Evolutionary conservation across 2,113 vertebrate species (phyloP).

Genomic region (Australoheros scitulus): DNA sequence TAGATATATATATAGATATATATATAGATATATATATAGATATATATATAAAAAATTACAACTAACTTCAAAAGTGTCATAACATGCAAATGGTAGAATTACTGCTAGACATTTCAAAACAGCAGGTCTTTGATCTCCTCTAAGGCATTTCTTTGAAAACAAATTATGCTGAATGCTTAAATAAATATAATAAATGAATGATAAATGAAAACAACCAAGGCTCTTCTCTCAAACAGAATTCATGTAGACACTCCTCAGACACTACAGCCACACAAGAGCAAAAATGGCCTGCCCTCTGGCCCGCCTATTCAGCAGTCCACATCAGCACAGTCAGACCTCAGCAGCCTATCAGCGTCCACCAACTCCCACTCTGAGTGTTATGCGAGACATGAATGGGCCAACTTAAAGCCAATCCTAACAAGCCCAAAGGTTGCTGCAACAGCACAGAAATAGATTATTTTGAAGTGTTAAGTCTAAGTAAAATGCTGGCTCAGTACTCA

Average conservation of each 20-base stretch:
- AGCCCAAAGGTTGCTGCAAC: slow-evolving; percentile 31
- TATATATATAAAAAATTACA: neutral
- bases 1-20: too few species aligned
- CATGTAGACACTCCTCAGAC: slow-evolving; percentile 2
- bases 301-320: slow-evolving; percentile 72
- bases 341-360: slow-evolving; percentile 71
- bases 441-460: slow-evolving; percentile 62
- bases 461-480: slow-evolving; percentile 28
- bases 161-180: neutral
- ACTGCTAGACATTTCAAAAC: neutral
- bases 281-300: slow-evolving; percentile 17
- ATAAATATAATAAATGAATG: neutral
- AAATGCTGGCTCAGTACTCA: slow-evolving; percentile 4
- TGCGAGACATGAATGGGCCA: slow-evolving; percentile 61
- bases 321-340: slow-evolving; percentile 70
- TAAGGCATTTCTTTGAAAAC: neutral
- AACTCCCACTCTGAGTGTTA: slow-evolving; percentile 60
- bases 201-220: neutral
- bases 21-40: neutral
- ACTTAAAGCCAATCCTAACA: slow-evolving; percentile 61
- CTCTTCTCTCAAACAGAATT: neutral
- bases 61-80: neutral
- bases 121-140: neutral
- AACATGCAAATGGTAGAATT: neutral
- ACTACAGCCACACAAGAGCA: slow-evolving; percentile 18